Base-by-base conservation (phyloP, 1,140 invertebrate genomes). In the Leptinotarsa lineolata region DNA sequence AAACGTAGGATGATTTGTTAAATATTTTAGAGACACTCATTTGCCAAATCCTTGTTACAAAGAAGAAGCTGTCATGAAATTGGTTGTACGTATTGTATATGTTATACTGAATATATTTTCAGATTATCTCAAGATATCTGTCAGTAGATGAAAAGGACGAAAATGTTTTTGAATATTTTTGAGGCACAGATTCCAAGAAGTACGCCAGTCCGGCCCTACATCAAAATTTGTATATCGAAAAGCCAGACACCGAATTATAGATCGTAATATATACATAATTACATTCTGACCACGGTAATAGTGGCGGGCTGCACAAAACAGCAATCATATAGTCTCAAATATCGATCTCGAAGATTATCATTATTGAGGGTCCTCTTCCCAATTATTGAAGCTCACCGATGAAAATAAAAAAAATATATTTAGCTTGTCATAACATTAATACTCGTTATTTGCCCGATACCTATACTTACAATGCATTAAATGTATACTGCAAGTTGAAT, bases 221-320 rank as follows among this genome's bases (percentile, higher is more conserved):
- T 65, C 39, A 12, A 65, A 65, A 65, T 65, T 65, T 65, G 39
- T 65, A 65, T 65, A 39, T 65, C 46, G 46, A 70, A 70, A 54
- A 70, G 54, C 70, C 70, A 71, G 70, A 71, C 70, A 65, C 39
- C 59, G 54, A 71, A 71, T 71, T 71, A 71, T 61, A 71, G 24
- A 71, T 71, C 58, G 44, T 71, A 63, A 71, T 48, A 71, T 71
- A 71, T 71, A 60, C 59, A 71, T 71, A 71, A 71, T 71, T 71
- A 71, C 58, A 64, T 61, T 44, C 59, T 39, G 70, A 45, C 60
- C 24, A 65, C 20, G 39, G 60, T 18, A 30, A 71, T 63, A 59
- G 18, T 70, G 63, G 63, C 63, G 13, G 63, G 63, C 24, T 44
- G 39, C 22, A 20, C 67, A 68, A 68, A 48, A n/a, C 67, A 54